Conservation (phyloP, 2,797 vertebrate species). For the Phoebastria nigripes region DNA sequence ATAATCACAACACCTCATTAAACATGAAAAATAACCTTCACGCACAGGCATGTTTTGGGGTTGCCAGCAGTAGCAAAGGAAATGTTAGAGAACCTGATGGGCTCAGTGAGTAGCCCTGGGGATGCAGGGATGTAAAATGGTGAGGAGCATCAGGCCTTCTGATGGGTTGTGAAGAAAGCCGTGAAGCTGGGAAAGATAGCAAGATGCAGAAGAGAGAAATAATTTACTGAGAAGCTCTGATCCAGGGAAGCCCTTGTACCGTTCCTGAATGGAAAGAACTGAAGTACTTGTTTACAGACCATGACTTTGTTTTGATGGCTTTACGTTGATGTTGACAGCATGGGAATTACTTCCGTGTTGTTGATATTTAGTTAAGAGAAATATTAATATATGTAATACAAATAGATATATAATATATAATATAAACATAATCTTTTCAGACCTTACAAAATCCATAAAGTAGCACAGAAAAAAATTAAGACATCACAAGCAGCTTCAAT, state of each 20-base stretch:
- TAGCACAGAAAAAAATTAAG: not conserved
- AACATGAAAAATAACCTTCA: not conserved
- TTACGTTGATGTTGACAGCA: not conserved
- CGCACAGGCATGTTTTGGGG: not conserved
- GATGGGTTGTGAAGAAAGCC: not conserved
- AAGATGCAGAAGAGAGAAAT: not conserved
- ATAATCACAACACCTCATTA: constrained; percentile 24
- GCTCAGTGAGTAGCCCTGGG: not conserved
- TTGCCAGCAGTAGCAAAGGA: not conserved
- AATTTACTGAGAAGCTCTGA: not conserved
- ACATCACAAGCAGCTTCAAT: not conserved
- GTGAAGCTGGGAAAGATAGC: not conserved
- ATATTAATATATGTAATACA: not conserved
- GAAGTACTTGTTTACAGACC: not conserved
- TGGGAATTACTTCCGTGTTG: not conserved
- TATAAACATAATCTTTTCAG: not conserved
- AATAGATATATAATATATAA: not conserved
- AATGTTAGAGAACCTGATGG: not conserved
- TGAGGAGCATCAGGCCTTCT: not conserved
- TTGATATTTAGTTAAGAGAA: not conserved
- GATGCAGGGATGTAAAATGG: not conserved
- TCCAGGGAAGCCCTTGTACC: not conserved
- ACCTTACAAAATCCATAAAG: not conserved
- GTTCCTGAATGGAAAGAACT: not conserved
- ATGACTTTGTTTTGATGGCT: not conserved